These are phyloP conservation scores for Philantomba maxwellii DNA, from an alignment of 2,113 vertebrate genomes.

Conservation along the genomic window DNA sequence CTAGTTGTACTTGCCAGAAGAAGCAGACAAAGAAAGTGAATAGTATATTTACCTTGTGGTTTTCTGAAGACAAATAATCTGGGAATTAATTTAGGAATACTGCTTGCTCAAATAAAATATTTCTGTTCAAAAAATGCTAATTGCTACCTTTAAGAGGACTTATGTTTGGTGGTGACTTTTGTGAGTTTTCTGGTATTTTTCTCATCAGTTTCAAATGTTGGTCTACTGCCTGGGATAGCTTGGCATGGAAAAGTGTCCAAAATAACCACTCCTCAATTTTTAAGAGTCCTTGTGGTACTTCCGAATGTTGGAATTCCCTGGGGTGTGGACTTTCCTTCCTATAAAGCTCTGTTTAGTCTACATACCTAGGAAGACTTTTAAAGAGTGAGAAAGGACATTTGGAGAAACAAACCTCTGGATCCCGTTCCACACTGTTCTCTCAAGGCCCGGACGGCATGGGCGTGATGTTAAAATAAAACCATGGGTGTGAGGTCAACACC, in stretches of 20 bases:
- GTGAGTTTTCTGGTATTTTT: not conserved
- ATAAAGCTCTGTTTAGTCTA: not conserved
- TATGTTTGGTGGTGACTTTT: not conserved
- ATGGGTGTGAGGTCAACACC: not conserved
- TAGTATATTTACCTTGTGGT: not conserved
- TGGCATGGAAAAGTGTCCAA: not conserved
- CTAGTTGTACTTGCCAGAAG: not conserved
- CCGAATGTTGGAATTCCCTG: not conserved
- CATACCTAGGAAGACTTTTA: not conserved
- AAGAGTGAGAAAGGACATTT: not conserved
- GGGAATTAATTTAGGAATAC: not conserved
- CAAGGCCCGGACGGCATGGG: not conserved
- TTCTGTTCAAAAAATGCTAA: not conserved
- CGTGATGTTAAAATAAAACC: not conserved
- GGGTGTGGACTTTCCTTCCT: not conserved
- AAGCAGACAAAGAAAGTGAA: not conserved
- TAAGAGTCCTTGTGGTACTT: not conserved
- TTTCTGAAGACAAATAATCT: not conserved
- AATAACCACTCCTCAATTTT: not conserved
- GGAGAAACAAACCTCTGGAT: not conserved
- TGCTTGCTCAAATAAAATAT: not conserved
- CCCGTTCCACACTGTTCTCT: not conserved
- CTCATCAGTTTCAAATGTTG: not conserved
- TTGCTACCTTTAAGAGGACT: not conserved
- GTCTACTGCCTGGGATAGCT: not conserved